Evolutionary conservation across 2,888 invertebrate species (phyloP).

Genomic region (Phorcus lineatus): DNA sequence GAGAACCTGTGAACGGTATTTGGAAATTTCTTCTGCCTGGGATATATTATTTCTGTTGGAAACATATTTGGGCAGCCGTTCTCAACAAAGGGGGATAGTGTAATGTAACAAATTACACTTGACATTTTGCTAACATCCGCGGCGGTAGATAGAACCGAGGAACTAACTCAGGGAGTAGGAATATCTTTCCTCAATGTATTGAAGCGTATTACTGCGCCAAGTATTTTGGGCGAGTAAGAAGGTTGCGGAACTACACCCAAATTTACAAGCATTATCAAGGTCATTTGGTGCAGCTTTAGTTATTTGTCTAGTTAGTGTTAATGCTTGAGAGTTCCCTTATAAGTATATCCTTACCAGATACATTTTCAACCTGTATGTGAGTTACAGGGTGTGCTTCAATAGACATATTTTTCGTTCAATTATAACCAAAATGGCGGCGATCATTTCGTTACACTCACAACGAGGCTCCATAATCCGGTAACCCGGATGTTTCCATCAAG

Average conservation of each 20-base stretch:
- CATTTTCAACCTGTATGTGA: constrained; percentile 66
- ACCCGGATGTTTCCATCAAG: constrained; percentile 44
- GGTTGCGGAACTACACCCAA: constrained; percentile 46
- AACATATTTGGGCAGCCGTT: too few species aligned
- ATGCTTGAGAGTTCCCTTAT: background rate
- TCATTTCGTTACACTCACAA: constrained; percentile 38
- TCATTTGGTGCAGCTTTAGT: background rate
- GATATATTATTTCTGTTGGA: too few species aligned
- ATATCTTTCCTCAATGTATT: constrained; percentile 48
- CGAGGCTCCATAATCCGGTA: constrained; percentile 47
- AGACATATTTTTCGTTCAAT: constrained; percentile 61
- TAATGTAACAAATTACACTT: too few species aligned
- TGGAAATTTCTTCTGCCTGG: too few species aligned
- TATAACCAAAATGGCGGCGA: constrained; percentile 49
- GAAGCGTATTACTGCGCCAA: constrained; percentile 59
- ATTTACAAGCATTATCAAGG: constrained; percentile 32
- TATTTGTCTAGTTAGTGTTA: background rate
- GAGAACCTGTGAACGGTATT: too few species aligned
- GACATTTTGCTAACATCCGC: constrained; percentile 11
- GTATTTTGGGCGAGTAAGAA: constrained; percentile 35
- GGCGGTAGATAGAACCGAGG: background rate
- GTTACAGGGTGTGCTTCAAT: constrained; percentile 57
- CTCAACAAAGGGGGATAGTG: too few species aligned
- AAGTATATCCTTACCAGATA: constrained; percentile 54
- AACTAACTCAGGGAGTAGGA: constrained; percentile 49